Evolutionary conservation across 2,797 vertebrate species (phyloP), one percentile per base, ranked within the genome.

Genomic region (Myotis planiceps): DNA sequence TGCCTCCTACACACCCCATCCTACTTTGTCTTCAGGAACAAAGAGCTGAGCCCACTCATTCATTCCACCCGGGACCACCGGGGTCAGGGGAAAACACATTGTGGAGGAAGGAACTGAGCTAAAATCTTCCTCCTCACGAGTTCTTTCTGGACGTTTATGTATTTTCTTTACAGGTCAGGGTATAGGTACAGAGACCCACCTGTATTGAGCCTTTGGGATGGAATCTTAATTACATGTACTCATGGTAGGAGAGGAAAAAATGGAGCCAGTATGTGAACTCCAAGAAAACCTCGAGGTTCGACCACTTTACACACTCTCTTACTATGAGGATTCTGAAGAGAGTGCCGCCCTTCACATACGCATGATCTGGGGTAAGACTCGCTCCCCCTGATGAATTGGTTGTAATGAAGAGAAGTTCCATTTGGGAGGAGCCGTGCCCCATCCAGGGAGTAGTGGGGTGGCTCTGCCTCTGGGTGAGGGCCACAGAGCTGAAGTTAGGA

Each of bases 341-440:
- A 0, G 0, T 23, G 60, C 25, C 6, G 2, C n/a, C 16, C n/a
- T 75, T 76, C 25, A 23, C 42, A 14, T 12, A 1, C 1, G 6
- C 15, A 3, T 0, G 0, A 25, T 25, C 34, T 45, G 49, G 27
- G 7, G 2, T 25, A 12, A 74, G 27, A 12, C 63, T 51, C 0
- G 0, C 7, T 27, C 27, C 32, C 60, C 29, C 53, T 27, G 65
- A 71, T 0, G 10, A 51, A 63, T 0, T 39, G 34, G 47, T 23
- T 39, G 7, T 58, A 9, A 0, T 3, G 25, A n/a, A 79, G 42
- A 32, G 45, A 63, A 29, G 16, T 4, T 9, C 19, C 42, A 1
- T 55, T 37, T 8, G 18, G 51, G 65, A 5, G 12, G 29, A 51
- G 47, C 60, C 18, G 7, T 15, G 32, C n/a, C 12, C 1, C 2